Conservation (phyloP, 2,113 vertebrate species). For the Xiphias gladius region DNA sequence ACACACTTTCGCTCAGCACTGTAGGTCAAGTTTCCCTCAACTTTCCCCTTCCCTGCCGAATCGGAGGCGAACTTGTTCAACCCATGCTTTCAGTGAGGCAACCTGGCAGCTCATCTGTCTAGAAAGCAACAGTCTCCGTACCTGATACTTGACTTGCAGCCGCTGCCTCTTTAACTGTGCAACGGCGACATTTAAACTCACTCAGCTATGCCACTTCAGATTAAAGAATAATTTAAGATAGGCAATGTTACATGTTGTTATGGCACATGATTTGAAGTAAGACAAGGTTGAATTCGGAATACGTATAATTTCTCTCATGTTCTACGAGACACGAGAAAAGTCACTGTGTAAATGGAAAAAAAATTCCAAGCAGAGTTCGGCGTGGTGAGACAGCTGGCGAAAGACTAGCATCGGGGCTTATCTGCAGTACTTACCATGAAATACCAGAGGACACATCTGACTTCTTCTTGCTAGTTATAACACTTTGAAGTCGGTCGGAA, state of each 20-base stretch:
- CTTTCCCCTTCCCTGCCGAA: too few relatives aligned
- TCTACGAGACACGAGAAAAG: background rate
- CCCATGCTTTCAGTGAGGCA: too few relatives aligned
- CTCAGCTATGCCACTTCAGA: background rate
- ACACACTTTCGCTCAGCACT: too few relatives aligned
- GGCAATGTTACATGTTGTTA: too few relatives aligned
- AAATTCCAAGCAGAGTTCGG: background rate
- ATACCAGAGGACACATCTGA: background rate
- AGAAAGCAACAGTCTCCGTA: too few relatives aligned
- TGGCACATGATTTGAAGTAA: too few relatives aligned
- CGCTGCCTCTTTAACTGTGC: background rate
- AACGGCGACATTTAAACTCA: background rate
- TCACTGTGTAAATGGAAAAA: background rate
- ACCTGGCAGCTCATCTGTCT: too few relatives aligned
- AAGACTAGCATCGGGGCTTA: background rate
- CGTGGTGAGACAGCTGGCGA: background rate
- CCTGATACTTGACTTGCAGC: background rate
- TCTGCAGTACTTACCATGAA: constrained; percentile 30
- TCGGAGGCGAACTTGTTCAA: too few relatives aligned
- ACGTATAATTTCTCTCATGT: background rate
- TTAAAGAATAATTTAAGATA: background rate
- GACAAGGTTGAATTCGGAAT: too few relatives aligned
- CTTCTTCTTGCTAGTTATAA: background rate
- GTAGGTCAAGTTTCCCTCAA: too few relatives aligned
- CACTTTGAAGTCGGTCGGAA: background rate